A percentile compares a stretch with the other conserved stretches of the same genome.
phyloP scores from a whole-genome alignment of 1,140 invertebrate genomes.

The Solen grandis region DNA sequence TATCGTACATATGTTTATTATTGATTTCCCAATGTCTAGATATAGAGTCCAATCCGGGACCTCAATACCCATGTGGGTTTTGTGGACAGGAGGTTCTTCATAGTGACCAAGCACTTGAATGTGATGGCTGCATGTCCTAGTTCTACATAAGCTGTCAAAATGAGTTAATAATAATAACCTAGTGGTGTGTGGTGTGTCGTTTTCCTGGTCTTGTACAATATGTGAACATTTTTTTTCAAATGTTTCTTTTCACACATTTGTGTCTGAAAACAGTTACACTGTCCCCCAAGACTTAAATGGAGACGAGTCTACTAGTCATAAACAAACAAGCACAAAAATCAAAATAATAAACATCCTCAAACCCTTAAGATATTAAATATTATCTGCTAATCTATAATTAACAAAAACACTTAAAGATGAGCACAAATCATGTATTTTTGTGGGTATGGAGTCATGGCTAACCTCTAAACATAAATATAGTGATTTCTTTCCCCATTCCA shows the following conservation, averaged over 20 bases:
- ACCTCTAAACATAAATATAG: not conserved
- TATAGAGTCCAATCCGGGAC: constrained; percentile 9
- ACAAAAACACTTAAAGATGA: no score
- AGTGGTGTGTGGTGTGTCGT: not conserved
- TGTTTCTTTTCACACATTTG: constrained; percentile 2
- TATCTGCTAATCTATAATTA: no score
- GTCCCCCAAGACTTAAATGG: no score
- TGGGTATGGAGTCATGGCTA: no score
- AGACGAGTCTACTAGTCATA: not conserved
- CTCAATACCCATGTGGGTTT: not conserved
- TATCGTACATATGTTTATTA: not conserved
- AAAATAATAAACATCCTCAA: no score
- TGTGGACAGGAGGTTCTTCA: constrained; percentile 6
- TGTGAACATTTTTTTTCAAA: constrained; percentile 2
- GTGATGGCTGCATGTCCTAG: constrained; percentile 1
- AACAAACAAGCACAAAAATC: not conserved
- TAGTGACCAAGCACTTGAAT: constrained; percentile 4
- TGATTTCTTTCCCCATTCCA: not conserved
- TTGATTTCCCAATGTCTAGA: not conserved
- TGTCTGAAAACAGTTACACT: not conserved
- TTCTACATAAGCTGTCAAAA: constrained; percentile 8
- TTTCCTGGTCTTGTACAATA: constrained; percentile 1
- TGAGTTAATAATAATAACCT: not conserved
- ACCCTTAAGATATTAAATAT: no score
- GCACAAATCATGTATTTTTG: no score